Conservation (phyloP, 2,888 invertebrate genomes). For the Lampropteryx suffumata region DNA sequence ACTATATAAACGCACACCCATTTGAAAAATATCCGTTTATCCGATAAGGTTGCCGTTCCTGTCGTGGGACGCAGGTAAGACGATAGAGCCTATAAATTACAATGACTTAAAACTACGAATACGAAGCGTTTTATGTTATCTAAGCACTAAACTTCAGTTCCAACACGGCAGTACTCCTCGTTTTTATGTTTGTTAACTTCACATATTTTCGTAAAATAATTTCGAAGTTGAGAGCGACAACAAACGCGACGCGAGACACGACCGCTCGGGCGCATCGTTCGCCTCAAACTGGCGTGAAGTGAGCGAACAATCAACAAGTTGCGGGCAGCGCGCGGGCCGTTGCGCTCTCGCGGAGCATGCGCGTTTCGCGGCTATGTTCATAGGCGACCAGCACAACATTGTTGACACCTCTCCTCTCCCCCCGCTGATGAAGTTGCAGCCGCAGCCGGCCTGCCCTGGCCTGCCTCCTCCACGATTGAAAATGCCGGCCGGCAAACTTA, state of each 20-base stretch:
- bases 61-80: conserved; percentile 79
- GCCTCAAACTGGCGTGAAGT: conserved; percentile 74
- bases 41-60: conserved; percentile 76
- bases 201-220: conserved; percentile 78
- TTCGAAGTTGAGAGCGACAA: conserved; percentile 72
- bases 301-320: conserved; percentile 81
- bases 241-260: conserved; percentile 61
- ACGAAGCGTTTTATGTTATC: conserved; percentile 53
- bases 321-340: conserved; percentile 65
- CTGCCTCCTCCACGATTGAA: conserved; percentile 1
- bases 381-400: conserved; percentile 58
- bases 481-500: conserved; percentile 51
- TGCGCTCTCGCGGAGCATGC: conserved; percentile 67
- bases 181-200: conserved; percentile 72
- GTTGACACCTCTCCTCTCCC: conserved; percentile 47
- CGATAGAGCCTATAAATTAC: conserved; percentile 77
- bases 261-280: conserved; percentile 75
- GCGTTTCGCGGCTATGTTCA: conserved; percentile 71
- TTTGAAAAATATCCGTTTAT: conserved; percentile 82
- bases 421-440: conserved; percentile 23
- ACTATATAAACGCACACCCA: conserved; percentile 77
- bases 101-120: conserved; percentile 75
- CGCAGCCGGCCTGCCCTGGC: conserved; percentile 29
- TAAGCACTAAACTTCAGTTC: conserved; percentile 59
- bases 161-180: conserved; percentile 59